These are phyloP conservation scores for Synanceia verrucosa DNA, from an alignment of 2,797 vertebrate genomes.

Conservation along the genomic window DNA sequence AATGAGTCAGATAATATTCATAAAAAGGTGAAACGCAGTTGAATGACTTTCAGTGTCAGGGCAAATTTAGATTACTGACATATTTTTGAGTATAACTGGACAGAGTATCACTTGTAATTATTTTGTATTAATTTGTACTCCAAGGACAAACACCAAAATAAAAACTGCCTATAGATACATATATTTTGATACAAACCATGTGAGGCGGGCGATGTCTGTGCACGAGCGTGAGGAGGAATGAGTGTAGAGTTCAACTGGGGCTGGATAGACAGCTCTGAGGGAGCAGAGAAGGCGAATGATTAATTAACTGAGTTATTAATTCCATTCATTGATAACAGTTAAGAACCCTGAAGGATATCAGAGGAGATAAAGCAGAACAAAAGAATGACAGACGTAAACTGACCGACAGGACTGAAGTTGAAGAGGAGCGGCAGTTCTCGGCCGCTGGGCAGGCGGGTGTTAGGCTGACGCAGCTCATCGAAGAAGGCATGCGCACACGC, in stretches of 20 bases:
- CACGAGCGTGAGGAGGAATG: constrained; percentile 92
- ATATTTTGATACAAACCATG: constrained; percentile 71
- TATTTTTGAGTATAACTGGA: too few relatives aligned
- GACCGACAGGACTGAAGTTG: constrained; percentile 94
- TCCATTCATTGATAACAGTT: too few relatives aligned
- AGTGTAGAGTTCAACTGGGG: constrained; percentile 92
- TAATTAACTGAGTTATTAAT: too few relatives aligned
- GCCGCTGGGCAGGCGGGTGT: constrained; percentile 90
- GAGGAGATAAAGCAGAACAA: not conserved
- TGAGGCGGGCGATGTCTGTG: constrained; percentile 85
- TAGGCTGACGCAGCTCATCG: constrained; percentile 90
- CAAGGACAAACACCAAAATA: not conserved
- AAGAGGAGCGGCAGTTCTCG: constrained; percentile 92
- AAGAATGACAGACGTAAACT: constrained; percentile 53
- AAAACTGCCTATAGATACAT: not conserved
- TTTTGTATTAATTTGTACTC: not conserved
- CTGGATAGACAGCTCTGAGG: constrained; percentile 92
- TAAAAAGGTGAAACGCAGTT: not conserved
- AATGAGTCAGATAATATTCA: not conserved
- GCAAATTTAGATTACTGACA: too few relatives aligned
- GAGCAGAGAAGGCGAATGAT: constrained; percentile 19
- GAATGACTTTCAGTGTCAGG: not conserved
- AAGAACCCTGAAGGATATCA: not conserved
- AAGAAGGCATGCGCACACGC: constrained; percentile 94
- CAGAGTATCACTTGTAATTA: not conserved